A percentile compares a stretch with the other conserved stretches of the same genome.
phyloP scores from a whole-genome alignment of 2,113 vertebrate species.

The Notothenia coriiceps region DNA sequence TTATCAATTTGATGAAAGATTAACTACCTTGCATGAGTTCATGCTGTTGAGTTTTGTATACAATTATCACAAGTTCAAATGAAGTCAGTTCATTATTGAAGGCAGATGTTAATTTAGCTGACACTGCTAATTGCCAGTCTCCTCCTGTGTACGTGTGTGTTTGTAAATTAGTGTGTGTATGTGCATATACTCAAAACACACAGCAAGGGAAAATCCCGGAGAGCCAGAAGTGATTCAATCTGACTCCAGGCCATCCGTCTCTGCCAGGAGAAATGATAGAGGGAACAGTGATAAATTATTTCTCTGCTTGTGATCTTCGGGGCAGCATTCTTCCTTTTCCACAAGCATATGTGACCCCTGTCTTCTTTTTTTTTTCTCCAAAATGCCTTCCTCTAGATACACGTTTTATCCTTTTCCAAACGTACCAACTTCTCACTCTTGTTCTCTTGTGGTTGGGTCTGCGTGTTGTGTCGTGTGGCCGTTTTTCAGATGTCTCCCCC shows the following conservation, averaged over 20 bases:
- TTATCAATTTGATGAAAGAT: conserved; percentile 60
- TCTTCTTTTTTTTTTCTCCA: conserved; percentile 66
- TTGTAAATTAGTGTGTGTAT: not conserved
- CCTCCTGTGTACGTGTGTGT: conserved; percentile 8
- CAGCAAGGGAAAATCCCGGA: conserved; percentile 44
- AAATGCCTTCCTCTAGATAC: conserved; percentile 61
- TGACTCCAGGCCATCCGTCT: conserved; percentile 73
- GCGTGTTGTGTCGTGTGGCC: conserved; percentile 62
- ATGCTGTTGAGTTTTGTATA: conserved; percentile 46
- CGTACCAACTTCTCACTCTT: conserved; percentile 60
- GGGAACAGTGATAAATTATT: conserved; percentile 78
- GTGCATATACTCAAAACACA: conserved; percentile 38
- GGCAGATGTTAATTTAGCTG: conserved; percentile 70
- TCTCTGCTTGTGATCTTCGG: conserved; percentile 78
- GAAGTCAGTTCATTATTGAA: conserved; percentile 56
- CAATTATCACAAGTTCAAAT: conserved; percentile 64
- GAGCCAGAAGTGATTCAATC: conserved; percentile 67
- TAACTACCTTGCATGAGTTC: conserved; percentile 57
- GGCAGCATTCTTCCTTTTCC: conserved; percentile 76
- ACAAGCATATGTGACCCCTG: conserved; percentile 79
- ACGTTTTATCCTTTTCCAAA: conserved; percentile 78
- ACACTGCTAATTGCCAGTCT: conserved; percentile 58
- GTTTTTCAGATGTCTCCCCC: conserved; percentile 54
- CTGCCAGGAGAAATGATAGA: conserved; percentile 76
- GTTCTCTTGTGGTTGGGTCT: conserved; percentile 61